Conservation (phyloP, 2,797 vertebrate species). For the Trachops cirrhosus region DNA sequence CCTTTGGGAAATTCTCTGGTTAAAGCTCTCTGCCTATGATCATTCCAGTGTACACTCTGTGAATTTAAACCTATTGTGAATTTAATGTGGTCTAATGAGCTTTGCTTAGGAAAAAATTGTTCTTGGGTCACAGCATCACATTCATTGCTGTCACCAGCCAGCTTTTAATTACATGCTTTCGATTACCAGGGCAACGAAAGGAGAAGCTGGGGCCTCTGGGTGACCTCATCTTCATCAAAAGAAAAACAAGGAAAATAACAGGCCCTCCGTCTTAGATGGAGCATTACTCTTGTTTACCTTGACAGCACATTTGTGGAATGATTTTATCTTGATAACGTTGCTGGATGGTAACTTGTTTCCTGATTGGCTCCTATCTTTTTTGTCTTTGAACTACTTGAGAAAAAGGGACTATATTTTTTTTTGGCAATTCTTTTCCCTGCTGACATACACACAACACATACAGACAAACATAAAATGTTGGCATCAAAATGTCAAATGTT, state of each 20-base stretch:
- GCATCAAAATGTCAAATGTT: background rate
- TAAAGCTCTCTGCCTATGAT: background rate
- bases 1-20: background rate
- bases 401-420: background rate
- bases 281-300: background rate
- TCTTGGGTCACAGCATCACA: slow-evolving; percentile 54
- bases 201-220: slow-evolving; percentile 33
- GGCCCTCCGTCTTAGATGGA: background rate
- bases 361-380: background rate
- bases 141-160: slow-evolving; percentile 31
- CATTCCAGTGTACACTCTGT: background rate
- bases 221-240: slow-evolving; percentile 54
- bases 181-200: slow-evolving; percentile 65
- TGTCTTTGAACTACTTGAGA: background rate
- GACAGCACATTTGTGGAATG: background rate
- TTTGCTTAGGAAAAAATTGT: slow-evolving; percentile 39
- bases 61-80: slow-evolving; percentile 54
- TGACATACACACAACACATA: background rate
- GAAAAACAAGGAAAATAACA: slow-evolving; percentile 53
- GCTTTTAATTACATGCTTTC: slow-evolving; percentile 70
- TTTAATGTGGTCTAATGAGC: slow-evolving; percentile 62
- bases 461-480: background rate
- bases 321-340: background rate
- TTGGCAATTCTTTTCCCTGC: background rate
- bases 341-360: background rate